Evolutionary conservation across 2,797 vertebrate species (phyloP), one percentile per base, ranked within the genome.

Genomic region (Sebastes cheni): DNA sequence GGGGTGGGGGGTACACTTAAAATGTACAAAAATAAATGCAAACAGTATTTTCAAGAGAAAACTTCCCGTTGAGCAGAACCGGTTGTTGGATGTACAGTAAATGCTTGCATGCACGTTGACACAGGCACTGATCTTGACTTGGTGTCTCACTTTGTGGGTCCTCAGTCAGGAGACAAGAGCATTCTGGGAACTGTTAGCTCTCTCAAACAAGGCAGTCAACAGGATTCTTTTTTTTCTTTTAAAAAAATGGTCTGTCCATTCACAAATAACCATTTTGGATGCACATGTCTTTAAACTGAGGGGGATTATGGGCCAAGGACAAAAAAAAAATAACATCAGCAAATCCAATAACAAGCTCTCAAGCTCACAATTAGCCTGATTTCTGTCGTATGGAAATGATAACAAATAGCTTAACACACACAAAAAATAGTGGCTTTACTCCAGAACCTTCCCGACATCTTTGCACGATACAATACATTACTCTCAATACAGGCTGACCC

Each of bases 41-140:
- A 91, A 91, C 85, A 83, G 83, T 91, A 80, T 82, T 86, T 90
- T 86, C 50, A 87, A 87, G 85, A 89, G 83, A 70, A 87, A 84
- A 85, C 46, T 4, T 87, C 83, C 50, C 75, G 60, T 77, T 86
- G 86, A 91, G 89, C 81, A 90, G 87, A 93, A 85, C 83, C 64
- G 14, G 72, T 25, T 69, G 81, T 23, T 69, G 81, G 79, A 90
- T 82, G 85, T 89, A 81, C 88, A 85, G 77, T 80, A 87, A 94
- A 94, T 90, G 92, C 94, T 95, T 82, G 92, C 93, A 94, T 95
- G 94, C 95, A 93, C 78, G 89, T 86, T 83, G 90, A 94, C 91
- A 93, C 94, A 94, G 95, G 95, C 94, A 94, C 94, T 95, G 95
- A 91, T 95, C 91, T 93, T 80, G 91, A 94, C 86, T 91, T 83